phyloP scores from a whole-genome alignment of 2,888 invertebrate species.

The Dryocosmus kuriphilus region DNA sequence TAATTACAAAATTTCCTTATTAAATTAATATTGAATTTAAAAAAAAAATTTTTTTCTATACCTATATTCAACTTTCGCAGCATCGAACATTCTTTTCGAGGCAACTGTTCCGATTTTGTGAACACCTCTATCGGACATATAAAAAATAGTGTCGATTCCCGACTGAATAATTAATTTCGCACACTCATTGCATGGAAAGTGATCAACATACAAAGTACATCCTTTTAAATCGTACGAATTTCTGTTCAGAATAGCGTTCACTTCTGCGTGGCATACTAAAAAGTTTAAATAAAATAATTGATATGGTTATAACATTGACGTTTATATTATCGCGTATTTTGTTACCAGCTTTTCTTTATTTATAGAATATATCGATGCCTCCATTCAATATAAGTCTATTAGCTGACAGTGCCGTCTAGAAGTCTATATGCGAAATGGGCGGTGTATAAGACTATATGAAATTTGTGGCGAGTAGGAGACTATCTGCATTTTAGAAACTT shows the following conservation, averaged over 20 bases:
- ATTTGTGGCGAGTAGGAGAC: no score
- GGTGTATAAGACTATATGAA: no score
- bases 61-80: constrained; percentile 86
- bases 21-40: neutral
- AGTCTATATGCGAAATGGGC: no score
- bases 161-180: constrained; percentile 98
- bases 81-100: constrained; percentile 89
- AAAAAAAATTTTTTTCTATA: constrained; percentile 66
- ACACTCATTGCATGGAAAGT: constrained; percentile 99
- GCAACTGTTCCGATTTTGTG: constrained; percentile 85
- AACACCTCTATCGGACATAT: constrained; percentile 89
- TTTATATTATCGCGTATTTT: no score
- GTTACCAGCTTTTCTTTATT: no score
- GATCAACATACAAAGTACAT: constrained; percentile 91
- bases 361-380: no score
- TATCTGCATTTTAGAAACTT: no score
- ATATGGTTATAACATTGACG: no score
- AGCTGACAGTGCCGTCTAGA: no score
- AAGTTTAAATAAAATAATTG: constrained; percentile 25
- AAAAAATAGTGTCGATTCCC: constrained; percentile 88
- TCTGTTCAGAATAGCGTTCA: constrained; percentile 97
- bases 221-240: constrained; percentile 87
- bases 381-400: no score
- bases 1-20: neutral
- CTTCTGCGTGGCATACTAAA: constrained; percentile 97